Evolutionary conservation across 1,140 invertebrate species (phyloP).

Genomic region (Brachionus plicatilis): DNA sequence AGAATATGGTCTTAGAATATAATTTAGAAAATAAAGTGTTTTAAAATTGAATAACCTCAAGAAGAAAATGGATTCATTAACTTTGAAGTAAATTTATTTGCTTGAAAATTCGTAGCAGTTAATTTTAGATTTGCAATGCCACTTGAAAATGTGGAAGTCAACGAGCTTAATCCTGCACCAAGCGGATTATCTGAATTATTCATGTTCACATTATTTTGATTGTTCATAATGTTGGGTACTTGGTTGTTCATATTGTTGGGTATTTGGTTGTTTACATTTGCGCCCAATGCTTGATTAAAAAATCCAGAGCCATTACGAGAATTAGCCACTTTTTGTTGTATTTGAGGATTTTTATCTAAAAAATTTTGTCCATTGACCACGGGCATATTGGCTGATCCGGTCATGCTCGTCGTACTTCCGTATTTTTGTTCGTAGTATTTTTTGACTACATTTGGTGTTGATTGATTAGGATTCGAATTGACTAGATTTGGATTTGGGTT

Average conservation of each 20-base stretch:
- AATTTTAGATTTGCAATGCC: constrained; percentile 38
- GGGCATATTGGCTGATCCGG: neutral
- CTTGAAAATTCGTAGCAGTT: constrained; percentile 38
- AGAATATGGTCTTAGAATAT: too few relatives aligned
- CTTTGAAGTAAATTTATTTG: constrained; percentile 38
- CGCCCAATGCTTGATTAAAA: neutral
- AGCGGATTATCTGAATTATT: constrained; percentile 9
- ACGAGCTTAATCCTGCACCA: constrained; percentile 22
- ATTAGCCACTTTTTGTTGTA: neutral
- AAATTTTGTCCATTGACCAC: neutral
- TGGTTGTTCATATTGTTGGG: neutral
- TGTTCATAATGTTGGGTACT: neutral
- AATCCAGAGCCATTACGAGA: neutral
- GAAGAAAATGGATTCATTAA: constrained; percentile 39
- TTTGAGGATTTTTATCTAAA: constrained; percentile 5
- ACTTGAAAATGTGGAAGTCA: constrained; percentile 14
- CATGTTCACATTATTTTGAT: neutral
- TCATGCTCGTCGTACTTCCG: neutral
- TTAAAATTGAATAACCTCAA: neutral
- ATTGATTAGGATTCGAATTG: neutral
- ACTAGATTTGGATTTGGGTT: neutral
- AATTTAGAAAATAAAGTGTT: too few relatives aligned
- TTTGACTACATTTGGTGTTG: constrained; percentile 23
- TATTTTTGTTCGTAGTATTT: constrained; percentile 40
- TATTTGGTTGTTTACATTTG: neutral